Conservation (phyloP, 2,113 vertebrate genomes). For the Tachysurus vachellii region DNA sequence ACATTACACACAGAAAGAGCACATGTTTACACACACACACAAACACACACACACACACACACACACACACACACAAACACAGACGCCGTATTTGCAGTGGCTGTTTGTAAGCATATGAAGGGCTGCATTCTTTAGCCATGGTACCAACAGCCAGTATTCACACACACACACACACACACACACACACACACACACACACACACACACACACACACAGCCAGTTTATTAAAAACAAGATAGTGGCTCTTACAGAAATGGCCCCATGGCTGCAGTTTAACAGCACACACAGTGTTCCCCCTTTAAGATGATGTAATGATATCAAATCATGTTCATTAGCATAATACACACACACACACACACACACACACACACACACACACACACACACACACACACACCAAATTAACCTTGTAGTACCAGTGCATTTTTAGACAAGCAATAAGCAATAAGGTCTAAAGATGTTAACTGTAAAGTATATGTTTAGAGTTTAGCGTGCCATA, state of each 20-base stretch:
- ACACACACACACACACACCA: no score
- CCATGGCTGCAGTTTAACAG: conserved; percentile 10
- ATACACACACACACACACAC: no score
- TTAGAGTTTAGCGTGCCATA: no score
- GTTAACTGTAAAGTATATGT: no score
- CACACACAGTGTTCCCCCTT: conserved; percentile 25
- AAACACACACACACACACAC: conserved; percentile 15
- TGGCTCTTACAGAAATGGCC: conserved; percentile 15
- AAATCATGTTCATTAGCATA: no score
- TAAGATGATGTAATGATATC: not conserved
- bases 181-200: conserved; percentile 21
- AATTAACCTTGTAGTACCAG: no score
- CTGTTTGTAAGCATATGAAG: conserved; percentile 53
- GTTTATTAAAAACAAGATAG: conserved; percentile 43
- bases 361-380: no score
- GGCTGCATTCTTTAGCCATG: conserved; percentile 46
- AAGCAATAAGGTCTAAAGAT: no score
- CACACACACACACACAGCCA: conserved; percentile 19
- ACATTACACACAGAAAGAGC: conserved; percentile 15
- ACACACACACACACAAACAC: conserved; percentile 12
- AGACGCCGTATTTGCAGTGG: conserved; percentile 36
- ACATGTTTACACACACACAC: conserved; percentile 20
- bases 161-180: conserved; percentile 37
- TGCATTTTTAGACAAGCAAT: no score
- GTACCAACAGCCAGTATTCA: conserved; percentile 40